phyloP scores from a whole-genome alignment of 2,797 vertebrate species.

The Platyrinchus mystaceus region DNA sequence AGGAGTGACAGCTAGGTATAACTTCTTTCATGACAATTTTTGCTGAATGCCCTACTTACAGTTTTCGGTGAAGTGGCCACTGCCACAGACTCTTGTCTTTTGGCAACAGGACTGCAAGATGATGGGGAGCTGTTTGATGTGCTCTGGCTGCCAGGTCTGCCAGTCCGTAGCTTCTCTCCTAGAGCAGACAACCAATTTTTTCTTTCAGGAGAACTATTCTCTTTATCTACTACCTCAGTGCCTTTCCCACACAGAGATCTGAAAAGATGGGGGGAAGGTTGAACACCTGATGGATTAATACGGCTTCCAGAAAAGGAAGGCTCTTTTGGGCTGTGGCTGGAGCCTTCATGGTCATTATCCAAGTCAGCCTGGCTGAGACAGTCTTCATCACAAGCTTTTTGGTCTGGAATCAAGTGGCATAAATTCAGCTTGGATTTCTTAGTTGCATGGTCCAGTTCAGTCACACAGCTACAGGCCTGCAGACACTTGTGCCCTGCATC shows the following conservation, averaged over 20 bases:
- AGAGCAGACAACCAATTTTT: constrained; percentile 89
- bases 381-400: constrained; percentile 47
- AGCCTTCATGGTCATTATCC: background rate
- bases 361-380: constrained; percentile 32
- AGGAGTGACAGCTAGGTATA: background rate
- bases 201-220: constrained; percentile 84
- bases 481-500: constrained; percentile 69
- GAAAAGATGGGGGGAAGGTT: background rate
- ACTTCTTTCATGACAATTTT: background rate
- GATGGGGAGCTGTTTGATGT: constrained; percentile 10
- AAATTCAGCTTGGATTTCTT: constrained; percentile 80
- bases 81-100: constrained; percentile 75
- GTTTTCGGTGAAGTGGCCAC: constrained; percentile 71
- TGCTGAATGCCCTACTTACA: constrained; percentile 65
- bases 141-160: constrained; percentile 33
- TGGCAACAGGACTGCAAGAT: constrained; percentile 63
- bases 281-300: background rate
- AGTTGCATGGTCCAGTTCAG: constrained; percentile 76
- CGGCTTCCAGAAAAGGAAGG: constrained; percentile 25
- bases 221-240: constrained; percentile 78
- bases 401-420: constrained; percentile 62
- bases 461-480: constrained; percentile 78
- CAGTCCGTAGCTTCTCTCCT: constrained; percentile 83
- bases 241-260: constrained; percentile 30
- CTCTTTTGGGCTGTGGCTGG: constrained; percentile 20